Percentiles rank a stretch among this genome's conserved stretches.
Conservation (phyloP, 2,113 vertebrate species). For the Zeus faber region DNA sequence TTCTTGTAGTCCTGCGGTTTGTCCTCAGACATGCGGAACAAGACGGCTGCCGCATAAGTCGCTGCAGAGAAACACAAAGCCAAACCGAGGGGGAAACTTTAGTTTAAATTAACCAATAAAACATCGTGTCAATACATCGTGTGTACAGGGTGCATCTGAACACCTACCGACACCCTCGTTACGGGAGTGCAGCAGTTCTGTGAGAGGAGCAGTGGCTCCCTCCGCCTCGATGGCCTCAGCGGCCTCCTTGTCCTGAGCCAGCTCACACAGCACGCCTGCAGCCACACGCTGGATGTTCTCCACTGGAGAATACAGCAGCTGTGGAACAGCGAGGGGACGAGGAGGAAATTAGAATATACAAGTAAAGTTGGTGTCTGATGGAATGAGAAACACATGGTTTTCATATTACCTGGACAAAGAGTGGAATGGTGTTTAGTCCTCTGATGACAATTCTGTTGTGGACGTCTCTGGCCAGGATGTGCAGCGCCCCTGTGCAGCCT, state of each 20-base stretch:
- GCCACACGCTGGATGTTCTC: constrained; percentile 99
- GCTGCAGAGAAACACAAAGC: constrained; percentile 68
- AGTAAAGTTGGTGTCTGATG: background rate
- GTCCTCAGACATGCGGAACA: constrained; percentile 99
- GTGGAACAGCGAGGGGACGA: background rate
- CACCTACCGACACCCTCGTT: constrained; percentile 95
- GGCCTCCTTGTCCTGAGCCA: constrained; percentile 98
- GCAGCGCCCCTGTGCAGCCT: constrained; percentile 95
- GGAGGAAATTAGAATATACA: no score
- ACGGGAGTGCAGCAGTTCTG: constrained; percentile 93
- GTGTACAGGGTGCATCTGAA: background rate
- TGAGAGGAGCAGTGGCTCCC: constrained; percentile 95
- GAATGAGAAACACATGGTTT: background rate
- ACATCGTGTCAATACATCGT: background rate
- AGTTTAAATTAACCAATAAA: background rate
- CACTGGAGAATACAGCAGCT: constrained; percentile 97
- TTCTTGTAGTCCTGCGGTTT: constrained; percentile 99
- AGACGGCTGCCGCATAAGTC: constrained; percentile 93
- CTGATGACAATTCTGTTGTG: constrained; percentile 97
- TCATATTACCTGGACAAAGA: constrained; percentile 95
- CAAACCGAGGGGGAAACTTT: background rate
- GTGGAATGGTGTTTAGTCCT: constrained; percentile 97
- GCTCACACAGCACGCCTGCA: constrained; percentile 94
- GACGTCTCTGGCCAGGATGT: constrained; percentile 95
- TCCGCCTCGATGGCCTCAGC: constrained; percentile 97